These are phyloP conservation scores for Melanostigma gelatinosum DNA, from an alignment of 2,113 vertebrate genomes.

Conservation along the genomic window DNA sequence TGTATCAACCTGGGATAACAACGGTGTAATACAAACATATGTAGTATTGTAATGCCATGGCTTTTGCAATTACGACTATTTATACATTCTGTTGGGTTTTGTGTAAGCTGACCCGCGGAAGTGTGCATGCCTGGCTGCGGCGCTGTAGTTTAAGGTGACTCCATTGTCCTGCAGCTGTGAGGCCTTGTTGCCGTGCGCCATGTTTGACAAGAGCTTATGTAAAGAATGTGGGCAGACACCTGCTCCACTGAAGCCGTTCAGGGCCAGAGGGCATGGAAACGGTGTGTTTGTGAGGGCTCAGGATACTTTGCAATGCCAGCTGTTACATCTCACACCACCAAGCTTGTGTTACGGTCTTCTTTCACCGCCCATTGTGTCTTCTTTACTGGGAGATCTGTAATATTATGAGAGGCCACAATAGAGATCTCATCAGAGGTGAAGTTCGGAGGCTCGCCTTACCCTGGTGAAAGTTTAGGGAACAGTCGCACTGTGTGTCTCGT, in stretches of 20 bases:
- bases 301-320: constrained; percentile 53
- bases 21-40: not conserved
- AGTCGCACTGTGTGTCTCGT: constrained; percentile 33
- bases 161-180: constrained; percentile 73
- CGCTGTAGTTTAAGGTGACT: constrained; percentile 48
- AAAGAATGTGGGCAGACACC: constrained; percentile 70
- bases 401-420: constrained; percentile 61
- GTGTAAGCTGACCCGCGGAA: constrained; percentile 29
- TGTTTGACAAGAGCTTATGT: constrained; percentile 76
- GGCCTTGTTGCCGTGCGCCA: constrained; percentile 57
- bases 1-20: not conserved
- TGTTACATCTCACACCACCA: constrained; percentile 57
- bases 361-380: constrained; percentile 56
- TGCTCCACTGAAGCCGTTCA: constrained; percentile 51
- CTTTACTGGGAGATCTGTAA: constrained; percentile 64
- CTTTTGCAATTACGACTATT: constrained; percentile 4
- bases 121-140: constrained; percentile 32
- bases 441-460: constrained; percentile 65
- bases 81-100: constrained; percentile 9
- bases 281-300: constrained; percentile 38
- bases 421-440: constrained; percentile 61
- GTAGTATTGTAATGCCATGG: not conserved
- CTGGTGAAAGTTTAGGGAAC: constrained; percentile 59
- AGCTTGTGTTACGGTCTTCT: constrained; percentile 68
- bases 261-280: constrained; percentile 57